Evolutionary conservation across 2,113 vertebrate species (phyloP), one percentile per base, ranked within the genome.

Genomic region (Ophthalmolycus amberensis): DNA sequence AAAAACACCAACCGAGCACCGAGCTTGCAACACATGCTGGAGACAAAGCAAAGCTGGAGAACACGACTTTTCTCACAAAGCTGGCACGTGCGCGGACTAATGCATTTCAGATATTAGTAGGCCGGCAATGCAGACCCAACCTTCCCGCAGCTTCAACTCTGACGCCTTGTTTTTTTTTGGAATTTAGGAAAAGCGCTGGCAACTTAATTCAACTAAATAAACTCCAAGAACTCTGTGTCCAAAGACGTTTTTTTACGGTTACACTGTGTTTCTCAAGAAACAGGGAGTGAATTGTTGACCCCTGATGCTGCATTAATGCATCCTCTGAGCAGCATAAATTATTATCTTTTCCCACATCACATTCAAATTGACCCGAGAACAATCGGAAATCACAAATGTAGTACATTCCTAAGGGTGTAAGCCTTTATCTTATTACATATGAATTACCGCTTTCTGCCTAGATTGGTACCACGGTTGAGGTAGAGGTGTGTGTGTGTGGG

Each of bases 141-240:
- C 34, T 56, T 85, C 40, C 76, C 50, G 44, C 71, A 76, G 73
- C 75, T 65, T 65, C 62, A 20, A 76, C n/a, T 25, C 37, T 12
- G 38, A 68, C 37, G 11, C 50, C 34, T 34, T 34, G 34, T 34
- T 4, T 44, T 56, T 0, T 25, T 38, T 50, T 29, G 20, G 20
- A 4, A 58, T 80, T 60, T 14, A 14, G 18, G 3, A 32, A 52
- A 71, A 54, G 46, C 1, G 1, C 7, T 25, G 3, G 9, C 4
- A 42, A 38, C 27, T 52, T 25, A 65, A 66, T 29, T 32, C 0
- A 56, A 58, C 25, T 42, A 25, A 0, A 65, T 71, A 5, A 60
- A 27, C 22, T 50, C 22, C 1, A 27, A 34, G 16, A 63, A 40
- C 42, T 20, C 38, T n/a, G 52, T 10, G 6, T 44, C 9, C 22